Evolutionary conservation across 2,797 vertebrate genomes (phyloP).

Genomic region (Graptemys geographica): DNA sequence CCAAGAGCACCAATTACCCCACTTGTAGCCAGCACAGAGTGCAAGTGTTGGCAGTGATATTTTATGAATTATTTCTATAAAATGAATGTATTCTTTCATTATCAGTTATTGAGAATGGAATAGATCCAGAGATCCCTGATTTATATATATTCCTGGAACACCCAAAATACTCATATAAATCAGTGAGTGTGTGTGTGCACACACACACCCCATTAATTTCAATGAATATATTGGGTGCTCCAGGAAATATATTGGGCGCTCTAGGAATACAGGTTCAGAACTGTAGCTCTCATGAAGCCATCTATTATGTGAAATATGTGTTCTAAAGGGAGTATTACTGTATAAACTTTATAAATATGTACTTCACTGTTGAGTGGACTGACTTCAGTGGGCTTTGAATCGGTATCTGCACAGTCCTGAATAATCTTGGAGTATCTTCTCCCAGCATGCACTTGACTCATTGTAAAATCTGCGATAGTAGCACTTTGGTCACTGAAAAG

Average conservation of each 20-base stretch:
- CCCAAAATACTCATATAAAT: rapidly evolving
- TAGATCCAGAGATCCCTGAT: neutral
- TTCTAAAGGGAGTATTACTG: neutral
- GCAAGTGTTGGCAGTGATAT: neutral
- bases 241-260: no score
- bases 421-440: no score
- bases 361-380: neutral
- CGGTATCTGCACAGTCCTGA: neutral
- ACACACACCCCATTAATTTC: neutral
- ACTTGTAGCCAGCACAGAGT: neutral
- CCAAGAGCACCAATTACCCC: neutral
- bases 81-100: neutral
- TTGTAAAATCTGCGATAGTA: rapidly evolving
- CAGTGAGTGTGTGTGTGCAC: neutral
- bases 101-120: neutral
- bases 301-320: neutral
- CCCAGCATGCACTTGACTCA: neutral
- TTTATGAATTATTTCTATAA: neutral
- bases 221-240: neutral
- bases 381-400: neutral
- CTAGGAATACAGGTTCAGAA: neutral
- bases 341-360: neutral
- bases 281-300: slow-evolving; percentile 7
- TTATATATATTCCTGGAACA: neutral
- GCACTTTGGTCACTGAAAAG: neutral